Evolutionary conservation across 2,888 invertebrate genomes (phyloP).

Genomic region (Morinoia aosen): DNA sequence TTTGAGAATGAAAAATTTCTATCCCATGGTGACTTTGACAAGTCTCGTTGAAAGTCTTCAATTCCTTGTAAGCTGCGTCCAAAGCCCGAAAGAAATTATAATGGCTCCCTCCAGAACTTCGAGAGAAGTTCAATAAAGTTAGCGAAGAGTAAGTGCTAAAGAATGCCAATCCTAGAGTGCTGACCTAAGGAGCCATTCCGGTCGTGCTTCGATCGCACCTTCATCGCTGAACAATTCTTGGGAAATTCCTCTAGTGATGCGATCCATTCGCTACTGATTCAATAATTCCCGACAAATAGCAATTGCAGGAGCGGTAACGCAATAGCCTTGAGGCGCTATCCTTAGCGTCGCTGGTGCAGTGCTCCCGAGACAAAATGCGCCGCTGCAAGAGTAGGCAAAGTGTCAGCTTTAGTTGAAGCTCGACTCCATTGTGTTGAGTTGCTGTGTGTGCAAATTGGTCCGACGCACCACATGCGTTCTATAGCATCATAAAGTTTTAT

Average conservation of each 20-base stretch:
- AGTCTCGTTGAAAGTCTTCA: conserved; percentile 22
- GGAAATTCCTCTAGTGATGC: conserved; percentile 1
- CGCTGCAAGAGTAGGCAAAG: not conserved
- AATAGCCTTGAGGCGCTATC: not conserved
- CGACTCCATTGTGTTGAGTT: not conserved
- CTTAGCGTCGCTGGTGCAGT: not conserved
- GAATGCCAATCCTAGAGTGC: conserved; percentile 50
- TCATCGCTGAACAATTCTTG: not conserved
- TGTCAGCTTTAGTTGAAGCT: not conserved
- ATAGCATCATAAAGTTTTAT: not conserved
- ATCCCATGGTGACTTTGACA: not conserved
- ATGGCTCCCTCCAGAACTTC: conserved; percentile 22
- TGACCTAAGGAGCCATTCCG: conserved; percentile 49
- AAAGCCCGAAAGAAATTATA: conserved; percentile 41
- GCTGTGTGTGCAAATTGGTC: not conserved
- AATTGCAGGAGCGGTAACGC: conserved; percentile 30
- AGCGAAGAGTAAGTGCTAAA: conserved; percentile 35
- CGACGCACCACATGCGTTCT: not conserved
- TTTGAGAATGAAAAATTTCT: not conserved
- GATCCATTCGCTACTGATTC: conserved; percentile 19
- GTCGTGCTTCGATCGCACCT: not conserved
- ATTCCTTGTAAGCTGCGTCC: conserved; percentile 26
- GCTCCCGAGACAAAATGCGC: not conserved
- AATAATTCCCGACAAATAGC: conserved; percentile 33
- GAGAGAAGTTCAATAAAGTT: conserved; percentile 45